Evolutionary conservation across 2,888 invertebrate genomes (phyloP).

Genomic region (Ferdinandea cuprea): DNA sequence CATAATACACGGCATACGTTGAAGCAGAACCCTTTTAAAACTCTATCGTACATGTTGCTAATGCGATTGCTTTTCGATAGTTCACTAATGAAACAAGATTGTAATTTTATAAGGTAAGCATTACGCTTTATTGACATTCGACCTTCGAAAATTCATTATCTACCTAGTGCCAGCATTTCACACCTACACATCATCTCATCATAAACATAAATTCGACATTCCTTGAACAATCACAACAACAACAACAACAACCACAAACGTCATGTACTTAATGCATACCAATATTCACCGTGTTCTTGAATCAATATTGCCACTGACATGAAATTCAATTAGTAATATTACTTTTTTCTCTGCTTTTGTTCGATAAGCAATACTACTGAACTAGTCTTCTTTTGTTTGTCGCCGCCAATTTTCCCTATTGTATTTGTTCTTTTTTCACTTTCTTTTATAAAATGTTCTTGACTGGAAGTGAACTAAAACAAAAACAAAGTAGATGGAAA

Average conservation of each 20-base stretch:
- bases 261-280: neutral
- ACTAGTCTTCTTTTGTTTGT: conserved; percentile 32
- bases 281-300: conserved; percentile 23
- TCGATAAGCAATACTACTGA: conserved; percentile 18
- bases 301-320: conserved; percentile 31
- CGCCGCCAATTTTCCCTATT: conserved; percentile 13
- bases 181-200: neutral
- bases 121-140: no score
- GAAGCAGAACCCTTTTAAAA: no score
- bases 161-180: no score
- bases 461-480: neutral
- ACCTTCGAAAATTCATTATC: no score
- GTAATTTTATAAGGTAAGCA: no score
- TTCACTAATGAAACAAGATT: no score
- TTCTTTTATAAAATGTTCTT: conserved; percentile 23
- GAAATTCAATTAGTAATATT: conserved; percentile 52
- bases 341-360: neutral
- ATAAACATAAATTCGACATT: neutral
- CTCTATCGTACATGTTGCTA: no score
- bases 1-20: no score
- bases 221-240: no score
- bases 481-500: conserved; percentile 12
- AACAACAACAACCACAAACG: neutral
- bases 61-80: no score
- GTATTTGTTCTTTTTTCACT: conserved; percentile 15